Percentiles rank a stretch among this genome's conserved stretches.
phyloP scores from a whole-genome alignment of 2,888 invertebrate genomes.

The Pyralis farinalis region DNA sequence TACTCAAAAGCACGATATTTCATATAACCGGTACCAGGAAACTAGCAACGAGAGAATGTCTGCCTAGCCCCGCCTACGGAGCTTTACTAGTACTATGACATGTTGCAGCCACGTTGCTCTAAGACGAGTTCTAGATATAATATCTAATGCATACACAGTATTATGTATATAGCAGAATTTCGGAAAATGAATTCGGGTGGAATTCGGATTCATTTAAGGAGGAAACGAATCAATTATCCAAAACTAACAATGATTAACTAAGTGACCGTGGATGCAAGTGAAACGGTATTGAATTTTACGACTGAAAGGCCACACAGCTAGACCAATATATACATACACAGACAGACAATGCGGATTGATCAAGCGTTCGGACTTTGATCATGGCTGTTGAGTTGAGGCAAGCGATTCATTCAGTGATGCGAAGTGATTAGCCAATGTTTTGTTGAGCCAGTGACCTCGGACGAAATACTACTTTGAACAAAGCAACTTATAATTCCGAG shows the following conservation, averaged over 20 bases:
- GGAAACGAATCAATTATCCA: too few species aligned
- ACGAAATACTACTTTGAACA: constrained; percentile 63
- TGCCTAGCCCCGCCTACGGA: constrained; percentile 49
- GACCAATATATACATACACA: too few species aligned
- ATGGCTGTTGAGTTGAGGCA: constrained; percentile 20
- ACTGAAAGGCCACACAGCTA: too few species aligned
- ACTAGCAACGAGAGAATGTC: constrained; percentile 49
- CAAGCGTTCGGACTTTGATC: constrained; percentile 21
- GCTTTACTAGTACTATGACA: constrained; percentile 45
- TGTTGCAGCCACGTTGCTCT: constrained; percentile 48
- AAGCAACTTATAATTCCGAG: constrained; percentile 42
- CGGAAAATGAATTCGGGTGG: too few species aligned
- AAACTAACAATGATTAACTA: too few species aligned
- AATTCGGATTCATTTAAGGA: too few species aligned
- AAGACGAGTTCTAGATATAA: constrained; percentile 42
- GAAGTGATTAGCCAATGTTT: constrained; percentile 64
- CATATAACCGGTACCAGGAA: constrained; percentile 43
- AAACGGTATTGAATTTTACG: too few species aligned
- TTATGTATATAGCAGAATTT: constrained; percentile 31
- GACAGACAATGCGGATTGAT: constrained; percentile 8
- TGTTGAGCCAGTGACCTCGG: constrained; percentile 66
- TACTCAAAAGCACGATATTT: constrained; percentile 1
- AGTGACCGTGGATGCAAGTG: too few species aligned
- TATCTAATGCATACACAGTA: constrained; percentile 30
- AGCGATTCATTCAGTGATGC: constrained; percentile 45